Percentiles rank a stretch among this genome's conserved stretches.
phyloP scores from a whole-genome alignment of 2,888 invertebrate genomes.

The Doris montereyensis region DNA sequence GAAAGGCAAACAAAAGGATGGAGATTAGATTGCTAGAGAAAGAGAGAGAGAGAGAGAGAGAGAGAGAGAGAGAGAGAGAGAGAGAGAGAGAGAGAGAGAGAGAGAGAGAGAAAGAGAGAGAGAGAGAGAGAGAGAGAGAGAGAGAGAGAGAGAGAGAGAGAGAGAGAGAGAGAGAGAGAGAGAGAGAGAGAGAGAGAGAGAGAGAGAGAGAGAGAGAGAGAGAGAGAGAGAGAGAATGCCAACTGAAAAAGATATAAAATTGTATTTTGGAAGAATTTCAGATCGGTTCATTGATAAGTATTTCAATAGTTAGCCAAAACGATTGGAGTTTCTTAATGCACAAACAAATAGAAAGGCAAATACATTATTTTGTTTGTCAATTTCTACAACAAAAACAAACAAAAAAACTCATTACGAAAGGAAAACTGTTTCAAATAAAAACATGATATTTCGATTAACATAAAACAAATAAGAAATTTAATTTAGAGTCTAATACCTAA shows the following conservation, averaged over 20 bases:
- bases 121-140: background rate
- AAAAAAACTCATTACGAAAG: too few relatives aligned
- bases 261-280: background rate
- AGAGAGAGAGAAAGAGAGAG: constrained; percentile 2
- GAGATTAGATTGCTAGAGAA: background rate
- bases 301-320: too few relatives aligned
- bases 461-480: too few relatives aligned
- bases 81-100: constrained; percentile 26
- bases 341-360: too few relatives aligned
- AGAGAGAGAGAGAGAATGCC: background rate
- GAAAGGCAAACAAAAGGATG: background rate
- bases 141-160: background rate
- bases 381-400: too few relatives aligned
- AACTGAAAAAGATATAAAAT: too few relatives aligned
- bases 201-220: background rate
- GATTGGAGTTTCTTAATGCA: background rate
- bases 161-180: background rate
- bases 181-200: constrained; percentile 22
- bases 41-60: constrained; percentile 15
- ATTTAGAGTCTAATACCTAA: too few relatives aligned
- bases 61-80: constrained; percentile 22
- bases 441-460: too few relatives aligned
- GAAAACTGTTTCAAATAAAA: too few relatives aligned
- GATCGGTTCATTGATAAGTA: too few relatives aligned
- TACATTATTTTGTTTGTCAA: too few relatives aligned